Evolutionary conservation across 2,888 invertebrate species (phyloP).

Genomic region (Morpho helenor): DNA sequence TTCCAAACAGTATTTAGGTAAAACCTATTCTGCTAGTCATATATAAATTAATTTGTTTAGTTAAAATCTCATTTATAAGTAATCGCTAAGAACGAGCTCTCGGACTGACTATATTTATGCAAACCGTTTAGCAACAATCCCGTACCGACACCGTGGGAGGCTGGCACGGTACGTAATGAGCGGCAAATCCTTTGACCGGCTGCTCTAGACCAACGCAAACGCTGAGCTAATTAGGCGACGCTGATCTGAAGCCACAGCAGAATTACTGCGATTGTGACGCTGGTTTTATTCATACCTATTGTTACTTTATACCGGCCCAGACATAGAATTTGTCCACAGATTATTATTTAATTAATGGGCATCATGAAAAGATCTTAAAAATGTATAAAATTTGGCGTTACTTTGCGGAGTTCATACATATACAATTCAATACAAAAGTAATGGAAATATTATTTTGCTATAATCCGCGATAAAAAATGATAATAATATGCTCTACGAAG

Average conservation of each 20-base stretch:
- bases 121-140: conserved; percentile 48
- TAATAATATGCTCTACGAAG: no score
- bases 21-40: no score
- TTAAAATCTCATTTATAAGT: no score
- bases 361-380: background rate
- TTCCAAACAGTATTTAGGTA: no score
- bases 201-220: conserved; percentile 55
- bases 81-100: no score
- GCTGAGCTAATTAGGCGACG: conserved; percentile 71
- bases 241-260: conserved; percentile 67
- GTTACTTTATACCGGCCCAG: conserved; percentile 18
- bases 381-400: no score
- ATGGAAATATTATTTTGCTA: no score
- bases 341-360: conserved; percentile 22
- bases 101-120: conserved; percentile 35
- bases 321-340: conserved; percentile 34
- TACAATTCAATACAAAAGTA: no score
- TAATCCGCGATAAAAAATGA: no score
- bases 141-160: conserved; percentile 46
- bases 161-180: conserved; percentile 65
- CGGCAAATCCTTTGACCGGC: conserved; percentile 73
- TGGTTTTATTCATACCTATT: conserved; percentile 41
- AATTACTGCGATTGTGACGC: conserved; percentile 64
- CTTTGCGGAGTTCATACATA: no score
- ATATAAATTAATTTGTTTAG: no score